Conservation (phyloP, 1,140 invertebrate species). For the Periplaneta americana region DNA sequence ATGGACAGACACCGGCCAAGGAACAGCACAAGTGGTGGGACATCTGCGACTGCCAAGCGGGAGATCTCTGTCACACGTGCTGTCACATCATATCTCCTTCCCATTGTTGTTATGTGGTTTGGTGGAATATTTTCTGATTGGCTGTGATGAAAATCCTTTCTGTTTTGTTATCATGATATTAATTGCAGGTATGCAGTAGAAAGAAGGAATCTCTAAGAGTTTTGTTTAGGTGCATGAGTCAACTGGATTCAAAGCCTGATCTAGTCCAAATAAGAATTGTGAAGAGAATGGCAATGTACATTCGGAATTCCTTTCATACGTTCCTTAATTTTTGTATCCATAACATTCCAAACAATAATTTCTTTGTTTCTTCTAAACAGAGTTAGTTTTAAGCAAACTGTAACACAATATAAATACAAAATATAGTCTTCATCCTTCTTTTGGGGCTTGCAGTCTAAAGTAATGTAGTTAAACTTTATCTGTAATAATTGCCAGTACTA, state of each 20-base stretch:
- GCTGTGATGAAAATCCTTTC: constrained; percentile 54
- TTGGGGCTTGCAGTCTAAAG: not conserved
- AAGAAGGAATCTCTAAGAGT: not conserved
- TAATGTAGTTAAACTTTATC: not conserved
- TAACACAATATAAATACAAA: not conserved
- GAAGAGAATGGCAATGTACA: not conserved
- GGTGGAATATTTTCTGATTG: constrained; percentile 72
- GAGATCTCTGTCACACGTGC: constrained; percentile 57
- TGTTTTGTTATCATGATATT: constrained; percentile 17
- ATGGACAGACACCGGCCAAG: not conserved
- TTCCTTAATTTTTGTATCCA: not conserved
- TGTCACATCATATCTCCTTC: constrained; percentile 66
- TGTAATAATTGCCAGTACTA: not conserved
- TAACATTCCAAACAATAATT: not conserved
- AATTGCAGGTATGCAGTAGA: not conserved
- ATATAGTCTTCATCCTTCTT: not conserved
- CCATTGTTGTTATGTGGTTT: constrained; percentile 77
- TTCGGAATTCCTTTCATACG: not conserved
- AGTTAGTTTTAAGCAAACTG: not conserved
- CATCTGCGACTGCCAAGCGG: constrained; percentile 24
- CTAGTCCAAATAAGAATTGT: not conserved
- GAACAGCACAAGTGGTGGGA: not conserved
- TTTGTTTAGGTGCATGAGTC: constrained; percentile 11
- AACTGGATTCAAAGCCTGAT: constrained; percentile 27
- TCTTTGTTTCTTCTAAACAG: not conserved